Evolutionary conservation across 2,113 vertebrate species (phyloP), one percentile per base, ranked within the genome.

Genomic region (Misgurnus anguillicaudatus): DNA sequence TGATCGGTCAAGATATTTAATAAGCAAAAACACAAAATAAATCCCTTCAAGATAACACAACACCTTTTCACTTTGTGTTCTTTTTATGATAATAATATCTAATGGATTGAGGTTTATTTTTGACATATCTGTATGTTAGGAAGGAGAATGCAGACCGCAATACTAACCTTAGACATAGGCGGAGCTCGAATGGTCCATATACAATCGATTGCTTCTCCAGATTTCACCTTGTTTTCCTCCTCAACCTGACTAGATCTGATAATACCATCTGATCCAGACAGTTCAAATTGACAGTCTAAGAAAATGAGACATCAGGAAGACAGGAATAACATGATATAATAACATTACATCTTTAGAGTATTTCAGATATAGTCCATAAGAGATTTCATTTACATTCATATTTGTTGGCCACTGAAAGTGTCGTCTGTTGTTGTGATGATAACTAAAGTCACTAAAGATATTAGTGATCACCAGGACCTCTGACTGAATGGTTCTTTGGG

Each of bases 171-270:
- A 82, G 94, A 94, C 89, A 94, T 95, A 69, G 93, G 89, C 61
- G 96, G 97, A 5, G 96, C 96, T 80, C 92, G 94, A 87, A 98
- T 95, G 38, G 96, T 98, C 97, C 97, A 98, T 87, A 98, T 98
- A 84, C 97, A 98, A 84, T 98, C 97, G 85, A 98, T 90, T 3
- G 96, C 94, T 91, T 98, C 95, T 68, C 95, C 97, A 0, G 93
- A 90, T 85, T 94, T 96, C 83, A 95, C 93, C 88, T 95, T 97
- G n/a, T 93, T 90, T 80, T 96, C 95, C 86, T 98, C 95, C 60
- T 98, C 97, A 85, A 98, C 95, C 88, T 98, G 97, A 90, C 95
- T 95, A 80, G 97, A 98, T 68, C 94, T 94, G 75, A 98, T 94
- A 79, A 98, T 75, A 75, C 97, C 97, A 79, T 98, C 96, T 53